Evolutionary conservation across 1,140 invertebrate species (phyloP), one percentile per base, ranked within the genome.

Genomic region (Philopotamus ludificatus): DNA sequence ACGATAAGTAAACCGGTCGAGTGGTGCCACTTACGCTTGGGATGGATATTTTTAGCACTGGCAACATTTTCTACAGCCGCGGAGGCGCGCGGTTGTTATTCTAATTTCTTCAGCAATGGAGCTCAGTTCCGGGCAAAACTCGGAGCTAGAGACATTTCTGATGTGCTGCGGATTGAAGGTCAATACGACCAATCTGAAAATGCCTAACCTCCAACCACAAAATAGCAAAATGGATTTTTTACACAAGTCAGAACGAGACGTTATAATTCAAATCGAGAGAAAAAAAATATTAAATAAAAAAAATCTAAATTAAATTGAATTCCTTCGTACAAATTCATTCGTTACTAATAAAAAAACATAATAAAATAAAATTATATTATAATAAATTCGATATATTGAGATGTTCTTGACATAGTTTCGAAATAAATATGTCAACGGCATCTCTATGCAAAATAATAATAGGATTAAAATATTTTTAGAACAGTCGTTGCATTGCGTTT

Each of bases 1-100:
- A 60, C 57, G 57, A 60, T 60, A 60, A 60, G 57, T 60, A 60
- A 60, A 60, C 42, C 57, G 57, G 44, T 20, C 7, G 44, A 47
- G 44, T 16, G 26, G 57, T 49, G 57, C 44, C 44, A 28, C 57
- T 47, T 60, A 41, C 18, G 20, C 22, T 21, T 42, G 39, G 42
- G 53, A 10, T 9, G 21, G 42, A 23, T 60, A 60, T 60, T 60
- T 60, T 60, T 60, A 34, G 57, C 42, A 18, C 57, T 25, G 57
- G 21, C 39, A 60, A 26, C 41, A 44, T 60, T 60, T 57, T 60
- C 4, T 18, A 22, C 39, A 22, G 57, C 2, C 42, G 57, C 21
- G 18, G 57, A 1, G 22, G 22, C 51, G 51, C n/a, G 21, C 20
- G 57, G 10, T 41, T 22, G 42, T 49, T 60, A 47, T 60, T 60